phyloP scores from a whole-genome alignment of 2,888 invertebrate genomes.

The Drosophila cognata region DNA sequence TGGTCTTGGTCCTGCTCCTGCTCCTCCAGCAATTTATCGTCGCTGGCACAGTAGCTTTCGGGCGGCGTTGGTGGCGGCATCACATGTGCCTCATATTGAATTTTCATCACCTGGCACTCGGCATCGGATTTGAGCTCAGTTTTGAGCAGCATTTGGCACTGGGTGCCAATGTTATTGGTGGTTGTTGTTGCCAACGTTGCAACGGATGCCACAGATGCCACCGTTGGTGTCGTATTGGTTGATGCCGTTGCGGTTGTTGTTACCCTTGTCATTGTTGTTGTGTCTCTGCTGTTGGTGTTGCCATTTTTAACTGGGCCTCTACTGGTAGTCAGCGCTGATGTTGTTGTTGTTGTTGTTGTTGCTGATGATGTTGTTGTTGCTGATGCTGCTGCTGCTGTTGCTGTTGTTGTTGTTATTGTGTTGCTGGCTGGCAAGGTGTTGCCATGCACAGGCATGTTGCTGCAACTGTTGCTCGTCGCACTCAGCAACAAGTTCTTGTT shows the following conservation, averaged over 20 bases:
- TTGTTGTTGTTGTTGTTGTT: slow-evolving; percentile 62
- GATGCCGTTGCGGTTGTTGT: slow-evolving; percentile 55
- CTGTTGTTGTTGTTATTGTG: slow-evolving; percentile 56
- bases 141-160: slow-evolving; percentile 78
- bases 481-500: slow-evolving; percentile 60
- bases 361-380: slow-evolving; percentile 61
- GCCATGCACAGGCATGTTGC: slow-evolving; percentile 66
- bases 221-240: slow-evolving; percentile 55
- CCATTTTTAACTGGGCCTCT: slow-evolving; percentile 84
- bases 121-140: slow-evolving; percentile 79
- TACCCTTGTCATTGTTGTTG: slow-evolving; percentile 59
- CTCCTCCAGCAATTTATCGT: slow-evolving; percentile 78
- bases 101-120: slow-evolving; percentile 71
- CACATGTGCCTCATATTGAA: slow-evolving; percentile 84
- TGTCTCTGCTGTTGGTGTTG: slow-evolving; percentile 68
- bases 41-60: slow-evolving; percentile 81
- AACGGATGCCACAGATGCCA: slow-evolving; percentile 46
- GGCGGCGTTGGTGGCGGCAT: slow-evolving; percentile 84
- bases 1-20: slow-evolving; percentile 74
- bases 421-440: slow-evolving; percentile 59
- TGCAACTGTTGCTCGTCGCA: slow-evolving; percentile 70
- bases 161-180: slow-evolving; percentile 72
- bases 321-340: slow-evolving; percentile 82
- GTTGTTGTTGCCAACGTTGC: slow-evolving; percentile 64
- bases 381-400: slow-evolving; percentile 63